Base-by-base conservation (phyloP, 2,888 invertebrate genomes). In the Ctena decussata region DNA sequence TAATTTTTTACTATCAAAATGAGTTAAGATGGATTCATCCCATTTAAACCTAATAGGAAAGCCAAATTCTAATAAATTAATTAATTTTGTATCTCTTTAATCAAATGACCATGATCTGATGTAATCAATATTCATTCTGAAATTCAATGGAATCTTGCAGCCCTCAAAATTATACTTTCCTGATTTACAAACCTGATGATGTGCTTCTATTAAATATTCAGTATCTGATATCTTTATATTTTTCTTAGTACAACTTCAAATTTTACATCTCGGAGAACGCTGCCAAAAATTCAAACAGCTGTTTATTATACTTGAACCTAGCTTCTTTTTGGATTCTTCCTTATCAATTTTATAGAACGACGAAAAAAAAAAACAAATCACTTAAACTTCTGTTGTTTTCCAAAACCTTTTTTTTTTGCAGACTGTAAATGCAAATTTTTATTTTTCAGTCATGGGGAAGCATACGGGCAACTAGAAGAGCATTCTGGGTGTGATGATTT, bases 1-100 rank as follows among this genome's bases (percentile, higher is more conserved):
- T 60, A 60, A 24, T 18, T 60, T 30, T 11, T 30, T 30, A 27
- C 5, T 30, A 30, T 60, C 18, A 30, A 60, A 6, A 30, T 24
- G 1, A 27, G 27, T 27, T 5, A 60, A 30, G 6, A 30, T 5
- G 6, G 3, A 18, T 27, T 60, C 30, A 27, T 1, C n/a, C 15
- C 24, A 21, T 0, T 27, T 44, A 32, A 8, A 46, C 27, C 49
- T 49, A 1, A 49, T 0, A 18, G 74, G 46, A 41, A 74, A 74
- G 27, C 74, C 49, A 74, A 27, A 74, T 49, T 46, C 49, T 35
- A 74, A 32, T 0, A 73, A 46, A 46, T 74, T 49, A 74, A 15
- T 46, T 24, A 46, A 12, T 49, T 15, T 27, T 46, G 11, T 32
- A 74, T 74, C 46, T 2, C 5, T 74, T 18, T 74, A 74, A 74